Evolutionary conservation across 2,888 invertebrate species (phyloP), one percentile per base, ranked within the genome.

Genomic region (Brassicogethes aeneus): DNA sequence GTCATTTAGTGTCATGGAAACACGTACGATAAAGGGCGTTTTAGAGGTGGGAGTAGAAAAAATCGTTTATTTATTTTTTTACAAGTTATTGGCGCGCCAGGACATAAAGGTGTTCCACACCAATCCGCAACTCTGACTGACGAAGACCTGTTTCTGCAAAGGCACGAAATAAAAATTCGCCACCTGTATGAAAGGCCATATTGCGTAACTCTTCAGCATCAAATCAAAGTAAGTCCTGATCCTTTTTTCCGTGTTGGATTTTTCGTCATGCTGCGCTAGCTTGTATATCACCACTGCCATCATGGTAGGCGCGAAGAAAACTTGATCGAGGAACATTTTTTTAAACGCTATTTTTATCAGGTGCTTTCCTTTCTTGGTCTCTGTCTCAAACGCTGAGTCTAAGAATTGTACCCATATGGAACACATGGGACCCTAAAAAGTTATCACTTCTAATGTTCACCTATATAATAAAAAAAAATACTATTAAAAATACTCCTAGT

Each of bases 371-470:
- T n/a, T n/a, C n/a, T n/a, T n/a, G 10, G 23, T 10, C 23, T 23
- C 7, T 7, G 7, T 23, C 5, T 5, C 10, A 23, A 23, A 23
- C 23, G 7, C 10, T 23, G 72, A 73, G 46, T 84, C 80, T 41
- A 89, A 64, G 36, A 76, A 48, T 39, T 77, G 74, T 66, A 86
- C 88, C 86, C 87, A 87, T 3, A 69, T 64, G 39, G 78, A 70
- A 36, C 85, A 66, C 14, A 74, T 71, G 31, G 87, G 85, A 3
- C 82, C 81, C 81, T 72, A 16, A 39, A 39, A 46, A 53, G 47
- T n/a, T n/a, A n/a, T n/a, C n/a, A n/a, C n/a, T n/a, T n/a, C n/a
- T n/a, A n/a, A n/a, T n/a, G n/a, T n/a, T n/a, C n/a, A n/a, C n/a
- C n/a, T n/a, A n/a, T n/a, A n/a, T n/a, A n/a, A n/a, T n/a, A n/a